A percentile compares a stretch with the other conserved stretches of the same genome.
phyloP scores from a whole-genome alignment of 92 coral and sea anemone genomes.

The Palythoa heliodiscus region DNA sequence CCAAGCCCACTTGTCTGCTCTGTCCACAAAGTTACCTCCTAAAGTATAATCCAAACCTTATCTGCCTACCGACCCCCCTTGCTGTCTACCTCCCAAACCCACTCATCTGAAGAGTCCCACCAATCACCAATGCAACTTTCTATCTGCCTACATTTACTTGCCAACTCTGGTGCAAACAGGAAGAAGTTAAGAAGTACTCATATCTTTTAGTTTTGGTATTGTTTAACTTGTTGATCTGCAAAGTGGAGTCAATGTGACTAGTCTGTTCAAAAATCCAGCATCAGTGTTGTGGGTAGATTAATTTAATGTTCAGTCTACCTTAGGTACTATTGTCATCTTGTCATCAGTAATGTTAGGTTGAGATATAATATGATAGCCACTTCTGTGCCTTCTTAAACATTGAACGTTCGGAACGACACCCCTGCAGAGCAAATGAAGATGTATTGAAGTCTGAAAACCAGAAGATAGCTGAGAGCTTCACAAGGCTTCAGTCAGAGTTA shows the following conservation, averaged over 20 bases:
- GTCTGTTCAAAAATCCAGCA: too few species aligned
- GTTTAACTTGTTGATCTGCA: not conserved
- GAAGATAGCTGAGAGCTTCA: slow-evolving; percentile 37
- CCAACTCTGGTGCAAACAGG: not conserved
- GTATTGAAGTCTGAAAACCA: slow-evolving; percentile 27
- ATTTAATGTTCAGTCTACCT: too few species aligned
- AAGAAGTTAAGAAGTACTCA: not conserved
- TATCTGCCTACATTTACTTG: not conserved
- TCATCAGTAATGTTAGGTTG: too few species aligned
- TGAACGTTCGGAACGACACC: not conserved
- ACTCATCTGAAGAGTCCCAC: not conserved
- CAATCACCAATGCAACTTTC: not conserved
- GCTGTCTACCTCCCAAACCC: not conserved
- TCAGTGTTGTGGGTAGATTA: too few species aligned
- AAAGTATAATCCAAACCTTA: not conserved
- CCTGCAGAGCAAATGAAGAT: slow-evolving; percentile 2
- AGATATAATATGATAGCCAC: not conserved
- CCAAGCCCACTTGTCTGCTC: not conserved
- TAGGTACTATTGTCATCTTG: too few species aligned
- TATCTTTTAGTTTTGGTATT: not conserved
- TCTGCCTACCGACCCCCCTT: not conserved
- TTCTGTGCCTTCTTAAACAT: not conserved
- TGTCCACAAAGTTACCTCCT: not conserved
- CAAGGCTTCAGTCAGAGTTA: slow-evolving; percentile 59
- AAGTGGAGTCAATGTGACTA: too few species aligned